phyloP scores from a whole-genome alignment of 2,797 vertebrate species.

The Percopsis omiscomaycus region DNA sequence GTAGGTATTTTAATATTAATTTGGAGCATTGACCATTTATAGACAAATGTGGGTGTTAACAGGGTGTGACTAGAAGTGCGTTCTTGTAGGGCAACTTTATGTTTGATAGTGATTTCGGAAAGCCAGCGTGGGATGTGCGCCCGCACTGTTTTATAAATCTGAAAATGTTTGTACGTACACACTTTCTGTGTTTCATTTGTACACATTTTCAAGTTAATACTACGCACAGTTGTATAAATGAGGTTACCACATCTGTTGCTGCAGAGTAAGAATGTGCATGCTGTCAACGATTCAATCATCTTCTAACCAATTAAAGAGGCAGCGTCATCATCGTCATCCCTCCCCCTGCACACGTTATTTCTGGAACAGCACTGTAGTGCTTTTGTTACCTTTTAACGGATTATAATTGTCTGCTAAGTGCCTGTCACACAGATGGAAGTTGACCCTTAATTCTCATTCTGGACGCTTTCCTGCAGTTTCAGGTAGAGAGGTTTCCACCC shows the following conservation, averaged over 20 bases:
- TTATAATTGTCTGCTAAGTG: constrained; percentile 78
- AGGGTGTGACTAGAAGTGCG: too few species aligned
- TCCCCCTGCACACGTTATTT: constrained; percentile 32
- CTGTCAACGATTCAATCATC: constrained; percentile 56
- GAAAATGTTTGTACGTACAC: too few species aligned
- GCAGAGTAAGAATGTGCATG: constrained; percentile 40
- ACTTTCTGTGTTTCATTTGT: too few species aligned
- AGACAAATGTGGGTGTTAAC: too few species aligned
- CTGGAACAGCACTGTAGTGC: constrained; percentile 63
- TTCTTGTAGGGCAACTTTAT: too few species aligned
- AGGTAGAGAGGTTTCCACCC: constrained; percentile 74
- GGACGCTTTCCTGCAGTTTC: constrained; percentile 67
- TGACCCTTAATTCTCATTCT: constrained; percentile 75
- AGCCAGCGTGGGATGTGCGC: too few species aligned
- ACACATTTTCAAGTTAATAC: too few species aligned
- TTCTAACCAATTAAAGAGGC: constrained; percentile 51
- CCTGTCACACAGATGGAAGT: constrained; percentile 72
- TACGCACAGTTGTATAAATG: too few species aligned
- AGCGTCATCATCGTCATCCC: constrained; percentile 31
- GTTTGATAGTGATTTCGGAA: too few species aligned
- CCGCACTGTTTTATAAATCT: too few species aligned
- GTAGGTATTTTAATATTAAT: too few species aligned
- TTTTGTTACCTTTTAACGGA: constrained; percentile 77
- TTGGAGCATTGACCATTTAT: too few species aligned
- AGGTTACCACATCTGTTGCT: background rate